phyloP scores from a whole-genome alignment of 2,113 vertebrate species.

The Opisthocomus hoazin region DNA sequence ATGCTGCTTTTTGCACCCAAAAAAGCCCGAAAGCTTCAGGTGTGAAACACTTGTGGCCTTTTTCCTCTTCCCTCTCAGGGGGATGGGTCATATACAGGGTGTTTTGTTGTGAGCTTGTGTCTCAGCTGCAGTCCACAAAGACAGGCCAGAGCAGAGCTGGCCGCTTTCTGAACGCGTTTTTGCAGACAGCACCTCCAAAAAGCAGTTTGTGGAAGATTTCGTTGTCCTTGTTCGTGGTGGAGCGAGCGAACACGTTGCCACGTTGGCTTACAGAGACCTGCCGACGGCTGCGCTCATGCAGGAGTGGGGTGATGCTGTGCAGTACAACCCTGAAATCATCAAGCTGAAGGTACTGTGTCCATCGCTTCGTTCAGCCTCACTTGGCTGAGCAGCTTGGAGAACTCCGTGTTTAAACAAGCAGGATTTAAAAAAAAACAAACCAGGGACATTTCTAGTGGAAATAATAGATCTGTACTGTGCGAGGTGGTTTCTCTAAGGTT shows the following conservation, averaged over 20 bases:
- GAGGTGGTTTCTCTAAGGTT: fast-evolving
- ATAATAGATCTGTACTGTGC: background rate
- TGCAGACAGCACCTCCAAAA: constrained; percentile 37
- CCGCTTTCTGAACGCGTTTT: background rate
- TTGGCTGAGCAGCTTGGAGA: background rate
- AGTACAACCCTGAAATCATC: constrained; percentile 87
- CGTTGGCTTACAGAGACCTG: constrained; percentile 75
- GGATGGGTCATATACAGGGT: fast-evolving
- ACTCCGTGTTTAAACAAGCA: background rate
- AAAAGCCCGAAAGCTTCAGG: background rate
- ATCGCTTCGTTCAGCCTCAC: background rate
- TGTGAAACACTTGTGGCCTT: background rate
- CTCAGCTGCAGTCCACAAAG: background rate
- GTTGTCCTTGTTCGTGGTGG: constrained; percentile 78
- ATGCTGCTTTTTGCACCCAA: background rate
- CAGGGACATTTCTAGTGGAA: background rate
- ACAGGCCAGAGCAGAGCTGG: background rate
- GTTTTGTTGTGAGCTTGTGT: background rate
- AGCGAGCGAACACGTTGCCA: constrained; percentile 75
- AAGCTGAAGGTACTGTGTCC: constrained; percentile 69
- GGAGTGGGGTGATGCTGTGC: constrained; percentile 86
- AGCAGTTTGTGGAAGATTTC: constrained; percentile 79
- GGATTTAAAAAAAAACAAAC: background rate
- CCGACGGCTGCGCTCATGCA: constrained; percentile 82
- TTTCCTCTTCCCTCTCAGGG: background rate